phyloP scores from a whole-genome alignment of 2,888 invertebrate genomes.

The Agrochola litura region DNA sequence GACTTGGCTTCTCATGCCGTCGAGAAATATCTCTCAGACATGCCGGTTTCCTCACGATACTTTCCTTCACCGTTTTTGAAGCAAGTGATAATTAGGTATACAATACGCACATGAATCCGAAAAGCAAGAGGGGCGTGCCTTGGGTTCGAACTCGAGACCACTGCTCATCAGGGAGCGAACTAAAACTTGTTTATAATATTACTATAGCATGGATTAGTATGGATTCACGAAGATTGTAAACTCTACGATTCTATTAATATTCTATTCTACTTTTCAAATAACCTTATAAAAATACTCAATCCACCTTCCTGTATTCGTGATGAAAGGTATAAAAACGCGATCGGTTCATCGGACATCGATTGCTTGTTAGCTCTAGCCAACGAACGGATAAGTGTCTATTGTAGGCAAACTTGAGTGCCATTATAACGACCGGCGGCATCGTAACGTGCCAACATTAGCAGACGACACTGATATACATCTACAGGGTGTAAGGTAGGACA shows the following conservation, averaged over 20 bases:
- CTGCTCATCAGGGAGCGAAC: too few species aligned
- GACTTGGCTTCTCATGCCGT: too few species aligned
- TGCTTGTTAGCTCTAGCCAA: conserved; percentile 21
- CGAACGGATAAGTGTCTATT: conserved; percentile 31
- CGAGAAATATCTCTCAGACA: too few species aligned
- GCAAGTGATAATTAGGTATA: too few species aligned
- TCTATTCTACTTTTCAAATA: neutral
- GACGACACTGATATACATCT: neutral
- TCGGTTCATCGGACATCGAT: conserved; percentile 13
- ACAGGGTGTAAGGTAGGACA: neutral
- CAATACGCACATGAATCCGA: too few species aligned
- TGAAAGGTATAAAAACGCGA: neutral
- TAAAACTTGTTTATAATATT: neutral
- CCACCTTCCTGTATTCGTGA: neutral
- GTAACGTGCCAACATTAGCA: conserved; percentile 8
- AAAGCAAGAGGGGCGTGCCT: too few species aligned
- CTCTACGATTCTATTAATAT: neutral
- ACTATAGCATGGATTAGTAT: too few species aligned
- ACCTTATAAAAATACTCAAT: neutral
- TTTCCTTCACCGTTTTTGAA: too few species aligned
- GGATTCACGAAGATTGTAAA: neutral
- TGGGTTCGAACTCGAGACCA: too few species aligned
- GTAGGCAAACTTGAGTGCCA: conserved; percentile 24
- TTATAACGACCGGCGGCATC: conserved; percentile 25
- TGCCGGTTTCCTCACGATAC: too few species aligned